Base-by-base conservation (phyloP, 37 sponge, comb jelly and placozoan species). In the Bolinopsis microptera region DNA sequence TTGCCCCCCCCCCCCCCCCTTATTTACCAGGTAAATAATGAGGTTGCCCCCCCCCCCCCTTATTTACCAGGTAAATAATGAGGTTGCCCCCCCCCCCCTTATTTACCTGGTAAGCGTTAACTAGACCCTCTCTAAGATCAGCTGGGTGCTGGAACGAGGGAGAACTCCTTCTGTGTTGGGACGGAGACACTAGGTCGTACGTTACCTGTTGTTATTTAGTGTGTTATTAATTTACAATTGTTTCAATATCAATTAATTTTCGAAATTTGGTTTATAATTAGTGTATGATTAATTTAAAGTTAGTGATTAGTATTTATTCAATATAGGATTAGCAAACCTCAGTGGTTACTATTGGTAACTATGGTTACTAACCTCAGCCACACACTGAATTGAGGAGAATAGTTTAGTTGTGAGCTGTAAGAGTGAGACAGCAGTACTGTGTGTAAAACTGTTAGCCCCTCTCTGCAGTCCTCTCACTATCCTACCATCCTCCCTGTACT, bases 401-500 rank as follows among this genome's bases (percentile, higher is more conserved):
- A 95, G 25, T 69, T 96, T 94, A 26, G 93, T 95, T 35, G 96
- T 92, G 21, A 98, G 95, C 83, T 98, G 97, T 24, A 98, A 93
- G 26, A 96, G 76, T 9, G 99, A 96, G 38, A 96, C 92, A 0
- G 97, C 96, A 38, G 96, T 96, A n/a, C 97, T 96, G 69, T 95
- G 68, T 33, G 97, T 94, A 83, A 98, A 96, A 2, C 96, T 95
- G 67, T 92, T 93, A 68, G 99, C 96, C 69, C 99, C 99, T 72
- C 94, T 74, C 93, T 97, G 99, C 23, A 98, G 93, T 0, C 99
- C 99, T 94, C 95, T 77, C 34, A 98, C 69, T 18, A 98, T 93
- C 32, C 99, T 94, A 21, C 99, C 99, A 93, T 98, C 99, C 35
- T 97, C 95, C 72, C 96, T 93, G 94, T 98, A 98, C 93, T 98